A percentile compares a stretch with the other conserved stretches of the same genome.
Conservation (phyloP, 64 coral and sea anemone species). For the Pocillopora verrucosa region DNA sequence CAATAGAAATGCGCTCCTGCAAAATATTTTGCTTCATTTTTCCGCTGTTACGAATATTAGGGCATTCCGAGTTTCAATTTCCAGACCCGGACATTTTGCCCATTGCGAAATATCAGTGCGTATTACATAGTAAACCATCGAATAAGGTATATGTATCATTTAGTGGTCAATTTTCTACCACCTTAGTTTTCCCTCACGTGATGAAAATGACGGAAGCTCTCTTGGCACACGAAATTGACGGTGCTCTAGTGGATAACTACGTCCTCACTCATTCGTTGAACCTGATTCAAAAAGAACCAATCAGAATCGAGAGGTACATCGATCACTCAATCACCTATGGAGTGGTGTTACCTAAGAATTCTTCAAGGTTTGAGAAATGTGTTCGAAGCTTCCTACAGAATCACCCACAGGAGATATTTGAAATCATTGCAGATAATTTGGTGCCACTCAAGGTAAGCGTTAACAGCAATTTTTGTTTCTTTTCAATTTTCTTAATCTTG, state of each 20-base stretch:
- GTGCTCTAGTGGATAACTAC: slow-evolving; percentile 84
- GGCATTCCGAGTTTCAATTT: no score
- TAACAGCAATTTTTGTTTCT: no score
- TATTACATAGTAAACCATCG: neutral
- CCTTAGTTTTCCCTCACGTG: slow-evolving; percentile 73
- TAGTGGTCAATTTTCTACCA: neutral
- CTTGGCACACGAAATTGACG: slow-evolving; percentile 67
- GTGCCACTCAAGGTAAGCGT: slow-evolving; percentile 66
- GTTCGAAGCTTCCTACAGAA: slow-evolving; percentile 67
- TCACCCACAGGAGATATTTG: slow-evolving; percentile 90
- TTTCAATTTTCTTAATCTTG: no score
- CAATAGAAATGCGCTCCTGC: no score
- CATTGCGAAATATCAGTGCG: neutral
- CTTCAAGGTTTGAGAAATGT: slow-evolving; percentile 64
- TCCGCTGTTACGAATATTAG: no score
- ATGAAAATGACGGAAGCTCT: slow-evolving; percentile 80
- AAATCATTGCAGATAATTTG: slow-evolving; percentile 67
- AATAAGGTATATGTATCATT: neutral
- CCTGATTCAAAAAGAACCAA: slow-evolving; percentile 70
- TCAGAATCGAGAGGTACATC: slow-evolving; percentile 87
- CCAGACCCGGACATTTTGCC: no score
- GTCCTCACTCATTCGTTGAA: slow-evolving; percentile 80
- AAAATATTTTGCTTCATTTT: no score
- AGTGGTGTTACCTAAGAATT: slow-evolving; percentile 64
- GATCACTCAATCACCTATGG: slow-evolving; percentile 79